Evolutionary conservation across 2,113 vertebrate genomes (phyloP).

Genomic region (Ciconia boyciana): DNA sequence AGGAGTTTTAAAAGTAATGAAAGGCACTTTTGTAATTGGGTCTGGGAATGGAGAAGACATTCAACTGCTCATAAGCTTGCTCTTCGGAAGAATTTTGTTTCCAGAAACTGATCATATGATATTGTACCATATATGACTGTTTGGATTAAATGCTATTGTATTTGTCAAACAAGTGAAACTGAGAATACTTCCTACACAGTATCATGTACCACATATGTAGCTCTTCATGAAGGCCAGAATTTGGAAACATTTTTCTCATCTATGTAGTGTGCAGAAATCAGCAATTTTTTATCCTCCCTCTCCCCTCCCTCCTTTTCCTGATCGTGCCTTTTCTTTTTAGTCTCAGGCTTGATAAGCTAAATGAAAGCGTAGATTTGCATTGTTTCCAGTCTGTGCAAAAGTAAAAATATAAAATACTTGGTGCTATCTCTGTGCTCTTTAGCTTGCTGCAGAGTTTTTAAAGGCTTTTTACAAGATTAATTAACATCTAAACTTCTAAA

Average conservation of each 20-base stretch:
- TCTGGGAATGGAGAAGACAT: background rate
- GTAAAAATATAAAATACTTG: background rate
- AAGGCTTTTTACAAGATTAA: background rate
- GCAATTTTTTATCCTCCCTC: background rate
- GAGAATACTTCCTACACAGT: background rate
- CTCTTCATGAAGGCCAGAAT: background rate
- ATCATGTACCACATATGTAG: too few species aligned
- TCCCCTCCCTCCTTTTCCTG: background rate
- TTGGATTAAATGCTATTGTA: background rate
- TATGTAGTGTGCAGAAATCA: background rate
- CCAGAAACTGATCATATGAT: background rate
- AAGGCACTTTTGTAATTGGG: background rate
- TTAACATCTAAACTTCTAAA: background rate
- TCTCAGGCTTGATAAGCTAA: background rate
- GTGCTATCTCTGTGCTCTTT: background rate
- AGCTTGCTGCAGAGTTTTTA: background rate
- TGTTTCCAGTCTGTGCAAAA: background rate
- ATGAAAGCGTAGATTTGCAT: background rate
- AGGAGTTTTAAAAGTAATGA: background rate
- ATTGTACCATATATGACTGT: background rate
- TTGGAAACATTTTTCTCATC: background rate
- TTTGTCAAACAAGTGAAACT: background rate
- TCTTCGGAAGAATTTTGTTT: background rate
- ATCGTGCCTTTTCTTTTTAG: fast-evolving
- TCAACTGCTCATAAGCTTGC: background rate